phyloP scores from a whole-genome alignment of 2,888 invertebrate genomes.

The Rhodophaea formosa region DNA sequence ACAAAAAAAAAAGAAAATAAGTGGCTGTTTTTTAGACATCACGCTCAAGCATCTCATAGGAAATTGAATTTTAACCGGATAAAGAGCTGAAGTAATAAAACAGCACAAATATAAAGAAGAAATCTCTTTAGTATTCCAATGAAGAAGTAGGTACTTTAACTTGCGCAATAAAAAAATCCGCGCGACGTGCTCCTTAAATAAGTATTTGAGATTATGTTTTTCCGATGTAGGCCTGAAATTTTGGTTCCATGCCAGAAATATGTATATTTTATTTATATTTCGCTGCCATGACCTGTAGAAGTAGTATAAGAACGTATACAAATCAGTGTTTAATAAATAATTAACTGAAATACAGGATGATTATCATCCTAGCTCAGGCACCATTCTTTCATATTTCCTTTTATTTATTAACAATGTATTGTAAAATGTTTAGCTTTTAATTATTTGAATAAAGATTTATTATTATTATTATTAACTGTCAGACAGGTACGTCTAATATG shows the following conservation, averaged over 20 bases:
- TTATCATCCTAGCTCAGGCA: too few relatives aligned
- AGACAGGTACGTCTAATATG: too few relatives aligned
- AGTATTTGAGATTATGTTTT: conserved; percentile 13
- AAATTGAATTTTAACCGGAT: not conserved
- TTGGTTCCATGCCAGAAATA: not conserved
- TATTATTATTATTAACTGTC: too few relatives aligned
- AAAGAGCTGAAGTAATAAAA: not conserved
- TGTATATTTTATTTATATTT: not conserved
- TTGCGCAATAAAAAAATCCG: conserved; percentile 13
- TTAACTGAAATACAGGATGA: too few relatives aligned
- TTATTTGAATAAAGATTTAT: too few relatives aligned
- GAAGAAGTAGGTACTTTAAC: conserved; percentile 12
- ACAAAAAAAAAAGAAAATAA: too few relatives aligned
- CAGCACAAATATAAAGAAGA: not conserved
- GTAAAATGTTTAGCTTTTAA: too few relatives aligned
- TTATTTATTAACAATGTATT: too few relatives aligned
- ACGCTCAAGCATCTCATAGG: not conserved
- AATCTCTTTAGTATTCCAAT: conserved; percentile 13
- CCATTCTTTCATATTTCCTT: too few relatives aligned
- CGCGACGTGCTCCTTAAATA: conserved; percentile 9
- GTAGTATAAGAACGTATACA: too few relatives aligned
- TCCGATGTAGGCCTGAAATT: not conserved
- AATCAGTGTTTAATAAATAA: too few relatives aligned
- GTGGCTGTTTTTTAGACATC: too few relatives aligned
- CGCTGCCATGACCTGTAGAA: not conserved